phyloP scores from a whole-genome alignment of 1,140 invertebrate species.

The Lepeophtheirus salmonis region DNA sequence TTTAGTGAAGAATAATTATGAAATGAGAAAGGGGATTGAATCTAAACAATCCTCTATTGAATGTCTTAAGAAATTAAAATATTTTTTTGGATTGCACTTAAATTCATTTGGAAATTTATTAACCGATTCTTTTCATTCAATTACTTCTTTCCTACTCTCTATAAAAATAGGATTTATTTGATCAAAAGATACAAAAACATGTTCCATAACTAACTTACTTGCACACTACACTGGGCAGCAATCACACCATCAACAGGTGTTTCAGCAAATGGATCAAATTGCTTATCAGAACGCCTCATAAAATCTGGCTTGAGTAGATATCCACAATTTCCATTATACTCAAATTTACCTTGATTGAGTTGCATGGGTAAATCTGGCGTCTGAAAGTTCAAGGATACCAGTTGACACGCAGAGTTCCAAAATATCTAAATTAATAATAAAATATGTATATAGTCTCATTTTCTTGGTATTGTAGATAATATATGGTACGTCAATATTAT shows the following conservation, averaged over 20 bases:
- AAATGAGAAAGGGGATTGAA: no score
- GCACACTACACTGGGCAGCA: slow-evolving; percentile 89
- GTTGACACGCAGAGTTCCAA: slow-evolving; percentile 65
- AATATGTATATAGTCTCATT: no score
- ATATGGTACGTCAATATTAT: background rate
- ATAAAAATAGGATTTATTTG: no score
- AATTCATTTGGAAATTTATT: no score
- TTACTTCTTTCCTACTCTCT: no score
- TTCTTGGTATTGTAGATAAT: background rate
- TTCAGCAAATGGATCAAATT: slow-evolving; percentile 97
- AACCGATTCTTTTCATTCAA: no score
- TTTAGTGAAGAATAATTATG: background rate
- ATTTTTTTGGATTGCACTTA: no score
- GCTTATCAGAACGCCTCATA: slow-evolving; percentile 85
- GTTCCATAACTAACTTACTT: slow-evolving; percentile 51
- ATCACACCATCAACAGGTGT: slow-evolving; percentile 98
- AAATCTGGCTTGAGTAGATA: slow-evolving; percentile 98
- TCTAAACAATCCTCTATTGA: no score
- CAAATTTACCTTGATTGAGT: slow-evolving; percentile 98
- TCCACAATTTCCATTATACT: slow-evolving; percentile 89
- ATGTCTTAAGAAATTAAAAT: no score
- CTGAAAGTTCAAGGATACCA: slow-evolving; percentile 99
- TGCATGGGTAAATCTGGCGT: slow-evolving; percentile 99
- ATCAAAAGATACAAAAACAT: no score
- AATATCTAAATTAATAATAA: slow-evolving; percentile 36